Percentiles rank a stretch among this genome's conserved stretches.
Evolutionary conservation across 2,797 vertebrate genomes (phyloP).

Genomic region (Euphonia xanthogaster): DNA sequence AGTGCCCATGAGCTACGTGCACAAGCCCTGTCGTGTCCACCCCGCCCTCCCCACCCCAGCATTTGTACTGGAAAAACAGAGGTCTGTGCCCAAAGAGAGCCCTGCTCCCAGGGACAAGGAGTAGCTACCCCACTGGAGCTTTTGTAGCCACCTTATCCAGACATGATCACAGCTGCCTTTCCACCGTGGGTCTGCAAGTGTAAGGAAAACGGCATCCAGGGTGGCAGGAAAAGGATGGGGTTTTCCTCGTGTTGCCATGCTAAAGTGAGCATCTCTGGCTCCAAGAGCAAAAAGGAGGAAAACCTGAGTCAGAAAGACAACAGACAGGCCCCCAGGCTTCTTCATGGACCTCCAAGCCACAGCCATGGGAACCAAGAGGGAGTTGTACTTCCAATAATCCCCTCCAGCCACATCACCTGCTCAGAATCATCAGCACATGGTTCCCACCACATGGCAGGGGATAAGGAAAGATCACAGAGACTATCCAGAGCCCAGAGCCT

Average conservation of each 20-base stretch:
- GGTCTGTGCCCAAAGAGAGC: not conserved
- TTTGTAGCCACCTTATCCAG: not conserved
- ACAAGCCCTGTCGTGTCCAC: not conserved
- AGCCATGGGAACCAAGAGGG: not conserved
- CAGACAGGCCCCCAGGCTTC: not conserved
- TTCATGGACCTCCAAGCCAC: not conserved
- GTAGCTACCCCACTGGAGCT: not conserved
- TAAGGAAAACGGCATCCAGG: not conserved
- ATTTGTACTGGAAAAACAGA: not conserved
- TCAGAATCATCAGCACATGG: not conserved
- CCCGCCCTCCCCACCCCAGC: not conserved
- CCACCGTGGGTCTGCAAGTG: accelerated
- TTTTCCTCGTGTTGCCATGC: not conserved
- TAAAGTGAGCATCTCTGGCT: not conserved
- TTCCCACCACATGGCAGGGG: not conserved
- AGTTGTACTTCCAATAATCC: not conserved
- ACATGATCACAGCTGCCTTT: not conserved
- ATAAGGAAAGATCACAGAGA: not conserved
- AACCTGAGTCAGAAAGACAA: not conserved
- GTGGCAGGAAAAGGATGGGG: not conserved
- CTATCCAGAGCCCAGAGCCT: not conserved
- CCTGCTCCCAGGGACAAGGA: not conserved
- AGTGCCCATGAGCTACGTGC: not conserved
- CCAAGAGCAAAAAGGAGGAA: not conserved
- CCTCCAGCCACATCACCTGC: not conserved